Conservation (phyloP, 1,140 invertebrate species). For the Drosophila bocki region DNA sequence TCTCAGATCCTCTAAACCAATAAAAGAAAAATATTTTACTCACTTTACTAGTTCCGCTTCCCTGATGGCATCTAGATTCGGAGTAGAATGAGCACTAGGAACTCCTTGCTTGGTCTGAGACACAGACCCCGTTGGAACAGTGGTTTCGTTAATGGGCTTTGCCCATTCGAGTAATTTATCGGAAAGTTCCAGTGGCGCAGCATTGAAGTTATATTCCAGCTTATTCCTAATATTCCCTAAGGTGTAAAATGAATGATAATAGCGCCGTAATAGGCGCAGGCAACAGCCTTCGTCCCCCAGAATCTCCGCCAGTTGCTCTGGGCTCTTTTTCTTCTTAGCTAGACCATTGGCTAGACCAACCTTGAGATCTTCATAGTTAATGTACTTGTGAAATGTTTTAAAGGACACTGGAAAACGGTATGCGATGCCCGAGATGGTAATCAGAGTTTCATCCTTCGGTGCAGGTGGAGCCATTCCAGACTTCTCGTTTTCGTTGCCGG, state of each 20-base stretch:
- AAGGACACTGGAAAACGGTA: slow-evolving; percentile 46
- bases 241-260: slow-evolving; percentile 38
- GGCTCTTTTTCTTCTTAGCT: neutral
- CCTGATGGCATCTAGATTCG: neutral
- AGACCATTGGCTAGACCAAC: slow-evolving; percentile 3
- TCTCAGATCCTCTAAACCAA: neutral
- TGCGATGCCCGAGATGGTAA: neutral
- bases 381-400: slow-evolving; percentile 23
- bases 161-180: slow-evolving; percentile 30
- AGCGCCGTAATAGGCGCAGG: neutral
- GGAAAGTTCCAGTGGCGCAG: slow-evolving; percentile 26
- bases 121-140: neutral
- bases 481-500: neutral
- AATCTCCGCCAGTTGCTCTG: neutral
- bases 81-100: neutral
- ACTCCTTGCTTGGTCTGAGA: neutral
- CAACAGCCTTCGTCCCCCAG: neutral
- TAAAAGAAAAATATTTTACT: neutral
- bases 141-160: neutral
- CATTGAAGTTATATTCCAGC: slow-evolving; percentile 32
- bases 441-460: slow-evolving; percentile 10
- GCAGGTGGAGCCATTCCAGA: neutral
- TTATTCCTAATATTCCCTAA: neutral
- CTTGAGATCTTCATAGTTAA: slow-evolving; percentile 35
- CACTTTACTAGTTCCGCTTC: slow-evolving; percentile 24